These are phyloP conservation scores for Ramphastos sulfuratus DNA, from an alignment of 2,113 vertebrate genomes.

Conservation along the genomic window DNA sequence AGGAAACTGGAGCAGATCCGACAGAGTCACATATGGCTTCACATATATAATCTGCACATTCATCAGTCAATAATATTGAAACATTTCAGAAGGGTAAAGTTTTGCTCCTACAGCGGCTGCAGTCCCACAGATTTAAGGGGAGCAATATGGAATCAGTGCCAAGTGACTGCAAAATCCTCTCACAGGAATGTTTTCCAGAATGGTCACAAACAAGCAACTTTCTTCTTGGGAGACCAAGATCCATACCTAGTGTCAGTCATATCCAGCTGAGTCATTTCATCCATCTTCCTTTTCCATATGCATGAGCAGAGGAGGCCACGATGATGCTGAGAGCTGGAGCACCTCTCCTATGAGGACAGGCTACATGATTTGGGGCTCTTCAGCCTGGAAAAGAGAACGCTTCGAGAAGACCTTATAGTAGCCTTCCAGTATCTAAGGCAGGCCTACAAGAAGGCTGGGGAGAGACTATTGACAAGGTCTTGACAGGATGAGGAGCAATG, in stretches of 20 bases:
- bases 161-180: background rate
- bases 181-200: background rate
- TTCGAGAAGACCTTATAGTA: too few relatives aligned
- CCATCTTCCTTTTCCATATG: background rate
- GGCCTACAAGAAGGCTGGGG: too few relatives aligned
- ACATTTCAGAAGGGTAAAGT: background rate
- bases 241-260: background rate
- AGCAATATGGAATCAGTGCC: background rate
- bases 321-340: too few relatives aligned
- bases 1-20: constrained; percentile 29
- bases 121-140: background rate
- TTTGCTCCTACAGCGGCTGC: background rate
- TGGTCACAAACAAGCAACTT: background rate
- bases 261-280: background rate
- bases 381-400: too few relatives aligned
- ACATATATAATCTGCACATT: constrained; percentile 56
- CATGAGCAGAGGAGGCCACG: too few relatives aligned
- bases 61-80: constrained; percentile 54
- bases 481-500: too few relatives aligned
- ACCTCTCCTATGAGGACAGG: too few relatives aligned
- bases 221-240: background rate
- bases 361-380: too few relatives aligned
- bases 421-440: too few relatives aligned
- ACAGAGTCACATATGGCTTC: constrained; percentile 59
- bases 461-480: too few relatives aligned